Percentiles rank a stretch among this genome's conserved stretches.
phyloP scores from a whole-genome alignment of 64 coral and sea anemone genomes.

The Stichodactyla helianthus region DNA sequence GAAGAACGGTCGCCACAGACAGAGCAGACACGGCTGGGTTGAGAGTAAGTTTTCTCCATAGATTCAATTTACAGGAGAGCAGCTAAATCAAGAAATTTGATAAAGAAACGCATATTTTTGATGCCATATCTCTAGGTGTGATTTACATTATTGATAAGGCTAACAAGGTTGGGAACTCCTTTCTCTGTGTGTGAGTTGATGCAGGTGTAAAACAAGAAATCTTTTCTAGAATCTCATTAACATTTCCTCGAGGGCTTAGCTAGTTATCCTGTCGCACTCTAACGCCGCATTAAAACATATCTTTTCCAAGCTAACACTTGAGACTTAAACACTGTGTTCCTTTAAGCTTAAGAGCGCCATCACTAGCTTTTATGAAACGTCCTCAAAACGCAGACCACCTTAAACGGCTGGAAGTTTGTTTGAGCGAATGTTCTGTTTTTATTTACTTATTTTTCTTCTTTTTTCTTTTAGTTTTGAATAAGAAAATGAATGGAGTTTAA shows the following conservation, averaged over 20 bases:
- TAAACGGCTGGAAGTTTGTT: not conserved
- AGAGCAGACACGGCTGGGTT: slow-evolving; percentile 60
- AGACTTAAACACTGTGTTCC: not conserved
- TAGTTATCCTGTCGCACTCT: not conserved
- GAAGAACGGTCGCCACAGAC: slow-evolving; percentile 94
- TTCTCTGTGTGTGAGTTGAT: not conserved
- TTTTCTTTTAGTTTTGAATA: not conserved
- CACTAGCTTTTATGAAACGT: not conserved
- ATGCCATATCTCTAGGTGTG: not conserved
- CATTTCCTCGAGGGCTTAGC: not conserved
- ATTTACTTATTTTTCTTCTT: not conserved
- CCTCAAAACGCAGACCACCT: not conserved
- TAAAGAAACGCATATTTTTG: not conserved
- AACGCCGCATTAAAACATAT: not conserved
- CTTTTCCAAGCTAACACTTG: not conserved
- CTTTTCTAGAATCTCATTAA: not conserved
- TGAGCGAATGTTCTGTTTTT: not conserved
- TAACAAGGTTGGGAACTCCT: not conserved
- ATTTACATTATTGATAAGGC: not conserved
- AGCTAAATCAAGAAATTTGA: not conserved
- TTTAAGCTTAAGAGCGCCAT: not conserved
- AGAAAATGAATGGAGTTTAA: not conserved
- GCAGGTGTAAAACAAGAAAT: not conserved
- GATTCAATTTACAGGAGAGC: not conserved
- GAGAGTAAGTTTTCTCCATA: not conserved